Evolutionary conservation across 2,888 invertebrate species (phyloP).

Genomic region (Lasiommata megera): DNA sequence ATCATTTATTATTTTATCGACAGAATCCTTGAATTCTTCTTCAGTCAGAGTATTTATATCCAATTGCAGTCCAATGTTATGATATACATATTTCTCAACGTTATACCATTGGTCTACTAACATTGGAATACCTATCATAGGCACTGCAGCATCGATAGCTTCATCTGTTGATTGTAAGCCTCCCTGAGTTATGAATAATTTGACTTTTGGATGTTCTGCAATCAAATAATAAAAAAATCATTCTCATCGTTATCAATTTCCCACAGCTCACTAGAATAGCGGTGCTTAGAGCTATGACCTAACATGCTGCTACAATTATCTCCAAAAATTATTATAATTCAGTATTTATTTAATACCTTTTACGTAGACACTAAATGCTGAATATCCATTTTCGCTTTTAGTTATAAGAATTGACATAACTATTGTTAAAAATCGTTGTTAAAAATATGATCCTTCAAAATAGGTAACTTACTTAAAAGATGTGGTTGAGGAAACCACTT

Average conservation of each 20-base stretch:
- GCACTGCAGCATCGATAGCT: conserved; percentile 56
- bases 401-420: too few species aligned
- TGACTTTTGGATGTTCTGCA: conserved; percentile 62
- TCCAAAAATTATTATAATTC: too few species aligned
- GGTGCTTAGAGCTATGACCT: too few species aligned
- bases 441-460: too few species aligned
- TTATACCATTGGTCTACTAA: conserved; percentile 60
- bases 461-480: conserved; percentile 36
- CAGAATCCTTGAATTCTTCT: conserved; percentile 39
- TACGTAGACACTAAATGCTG: too few species aligned
- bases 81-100: conserved; percentile 43
- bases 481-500: conserved; percentile 40
- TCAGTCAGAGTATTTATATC: conserved; percentile 44
- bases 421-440: too few species aligned
- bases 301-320: too few species aligned
- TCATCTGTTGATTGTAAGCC: conserved; percentile 67
- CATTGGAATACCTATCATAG: conserved; percentile 59
- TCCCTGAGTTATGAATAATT: conserved; percentile 60
- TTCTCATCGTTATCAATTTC: background rate
- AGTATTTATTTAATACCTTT: too few species aligned
- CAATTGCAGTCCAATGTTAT: conserved; percentile 47
- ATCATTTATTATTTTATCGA: conserved; percentile 38
- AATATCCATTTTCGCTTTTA: too few species aligned
- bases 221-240: conserved; percentile 5
- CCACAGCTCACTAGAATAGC: too few species aligned